Percentiles rank a stretch among this genome's conserved stretches.
These are phyloP conservation scores for Wiebesia pumilae DNA, from an alignment of 1,140 invertebrate genomes.

Conservation along the genomic window DNA sequence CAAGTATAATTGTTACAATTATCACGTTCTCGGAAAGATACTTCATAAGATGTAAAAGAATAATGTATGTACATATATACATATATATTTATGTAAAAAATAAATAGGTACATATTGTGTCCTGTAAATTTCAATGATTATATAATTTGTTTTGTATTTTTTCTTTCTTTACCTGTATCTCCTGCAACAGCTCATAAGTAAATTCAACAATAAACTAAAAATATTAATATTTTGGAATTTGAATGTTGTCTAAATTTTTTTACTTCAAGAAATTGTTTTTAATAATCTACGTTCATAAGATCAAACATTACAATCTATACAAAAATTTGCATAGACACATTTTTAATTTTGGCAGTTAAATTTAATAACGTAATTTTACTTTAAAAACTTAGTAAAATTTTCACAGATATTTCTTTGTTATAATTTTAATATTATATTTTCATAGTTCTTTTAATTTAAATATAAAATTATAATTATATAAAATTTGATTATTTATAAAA, in stretches of 20 bases:
- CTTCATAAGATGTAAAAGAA: constrained; percentile 48
- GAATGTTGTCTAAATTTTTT: constrained; percentile 35
- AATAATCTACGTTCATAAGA: not conserved
- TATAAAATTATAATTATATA: too few relatives aligned
- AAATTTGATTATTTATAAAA: not conserved
- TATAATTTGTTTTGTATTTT: constrained; percentile 45
- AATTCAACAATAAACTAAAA: constrained; percentile 40
- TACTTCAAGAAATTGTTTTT: not conserved
- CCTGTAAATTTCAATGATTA: constrained; percentile 52
- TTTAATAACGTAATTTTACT: constrained; percentile 33
- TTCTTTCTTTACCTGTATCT: constrained; percentile 41
- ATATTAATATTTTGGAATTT: constrained; percentile 27
- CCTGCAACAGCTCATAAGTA: constrained; percentile 17
- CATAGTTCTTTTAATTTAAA: not conserved
- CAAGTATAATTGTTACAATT: constrained; percentile 43
- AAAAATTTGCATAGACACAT: constrained; percentile 27
- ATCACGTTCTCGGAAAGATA: constrained; percentile 40
- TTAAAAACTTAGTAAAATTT: constrained; percentile 43
- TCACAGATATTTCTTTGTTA: not conserved
- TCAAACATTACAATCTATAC: not conserved
- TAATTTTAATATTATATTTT: not conserved
- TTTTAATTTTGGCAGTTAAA: constrained; percentile 44
- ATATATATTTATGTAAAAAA: constrained; percentile 55
- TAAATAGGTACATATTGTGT: constrained; percentile 48
- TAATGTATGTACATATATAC: constrained; percentile 54